phyloP scores from a whole-genome alignment of 2,113 vertebrate genomes.

The Nothocercus nigrocapillus region DNA sequence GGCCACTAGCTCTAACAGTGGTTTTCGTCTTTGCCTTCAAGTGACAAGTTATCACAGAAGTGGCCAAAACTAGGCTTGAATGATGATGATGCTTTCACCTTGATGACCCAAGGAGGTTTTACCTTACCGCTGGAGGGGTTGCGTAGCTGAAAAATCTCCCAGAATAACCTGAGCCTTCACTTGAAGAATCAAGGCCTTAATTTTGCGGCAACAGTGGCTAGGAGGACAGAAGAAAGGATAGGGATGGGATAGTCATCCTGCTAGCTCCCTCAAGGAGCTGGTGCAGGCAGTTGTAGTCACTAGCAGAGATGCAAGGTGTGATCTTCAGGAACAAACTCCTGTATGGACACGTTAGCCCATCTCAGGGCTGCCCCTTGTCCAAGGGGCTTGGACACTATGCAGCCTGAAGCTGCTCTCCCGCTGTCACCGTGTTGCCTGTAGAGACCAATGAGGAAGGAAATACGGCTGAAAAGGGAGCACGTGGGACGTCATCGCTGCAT shows the following conservation, averaged over 20 bases:
- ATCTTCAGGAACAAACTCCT: not conserved
- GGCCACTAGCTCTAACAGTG: not conserved
- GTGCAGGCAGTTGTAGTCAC: rapidly evolving
- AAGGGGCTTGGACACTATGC: not conserved
- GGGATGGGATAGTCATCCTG: rapidly evolving
- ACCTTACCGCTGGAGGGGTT: not conserved
- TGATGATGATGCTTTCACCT: not conserved
- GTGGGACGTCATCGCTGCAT: not conserved
- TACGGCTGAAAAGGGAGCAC: not conserved
- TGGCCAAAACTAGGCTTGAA: not conserved
- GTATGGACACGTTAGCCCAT: not conserved
- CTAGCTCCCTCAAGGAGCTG: not conserved
- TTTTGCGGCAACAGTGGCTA: not conserved
- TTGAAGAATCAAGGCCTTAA: not conserved
- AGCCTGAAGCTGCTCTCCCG: not conserved
- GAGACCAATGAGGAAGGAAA: not conserved
- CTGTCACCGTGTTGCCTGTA: not conserved
- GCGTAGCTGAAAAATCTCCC: not conserved
- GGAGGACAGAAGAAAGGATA: not conserved
- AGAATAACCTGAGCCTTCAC: not conserved
- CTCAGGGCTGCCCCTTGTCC: not conserved
- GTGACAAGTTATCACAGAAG: not conserved
- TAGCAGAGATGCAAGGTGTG: rapidly evolving
- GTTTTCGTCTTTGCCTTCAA: not conserved
- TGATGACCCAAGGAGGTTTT: not conserved